Percentiles rank a stretch among this genome's conserved stretches.
phyloP scores from a whole-genome alignment of 2,888 invertebrate species.

The Perizoma affinitatum region DNA sequence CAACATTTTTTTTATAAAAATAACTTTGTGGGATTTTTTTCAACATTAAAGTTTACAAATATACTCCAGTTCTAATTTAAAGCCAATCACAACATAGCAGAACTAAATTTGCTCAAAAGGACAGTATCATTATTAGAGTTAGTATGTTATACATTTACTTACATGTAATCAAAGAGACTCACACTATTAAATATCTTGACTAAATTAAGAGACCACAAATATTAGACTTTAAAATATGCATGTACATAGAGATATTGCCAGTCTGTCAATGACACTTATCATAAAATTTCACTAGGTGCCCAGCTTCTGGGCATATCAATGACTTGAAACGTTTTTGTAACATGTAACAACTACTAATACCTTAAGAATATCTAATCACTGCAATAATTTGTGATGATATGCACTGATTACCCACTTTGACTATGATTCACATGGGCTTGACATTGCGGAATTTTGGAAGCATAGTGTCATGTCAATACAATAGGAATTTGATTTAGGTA shows the following conservation, averaged over 20 bases:
- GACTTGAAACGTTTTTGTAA: constrained; percentile 79
- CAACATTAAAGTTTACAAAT: constrained; percentile 76
- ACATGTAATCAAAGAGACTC: constrained; percentile 80
- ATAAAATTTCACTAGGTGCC: constrained; percentile 79
- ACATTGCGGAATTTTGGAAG: constrained; percentile 69
- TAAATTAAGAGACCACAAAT: constrained; percentile 82
- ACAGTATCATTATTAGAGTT: constrained; percentile 76
- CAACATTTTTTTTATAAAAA: constrained; percentile 78
- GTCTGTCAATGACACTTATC: constrained; percentile 81
- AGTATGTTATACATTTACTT: constrained; percentile 77
- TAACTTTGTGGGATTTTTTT: constrained; percentile 76
- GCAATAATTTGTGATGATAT: constrained; percentile 83
- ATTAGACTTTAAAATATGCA: constrained; percentile 80
- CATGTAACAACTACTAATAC: constrained; percentile 83
- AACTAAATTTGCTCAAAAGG: constrained; percentile 80
- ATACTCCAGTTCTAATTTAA: constrained; percentile 77
- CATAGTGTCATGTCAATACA: constrained; percentile 56
- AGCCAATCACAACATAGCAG: constrained; percentile 82
- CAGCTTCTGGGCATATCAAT: constrained; percentile 79
- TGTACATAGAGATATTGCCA: constrained; percentile 82
- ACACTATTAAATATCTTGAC: constrained; percentile 83
- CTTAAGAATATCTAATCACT: constrained; percentile 83
- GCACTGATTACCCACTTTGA: constrained; percentile 80
- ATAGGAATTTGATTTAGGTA: constrained; percentile 68
- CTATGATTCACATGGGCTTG: constrained; percentile 68